phyloP scores from a whole-genome alignment of 2,888 invertebrate genomes.

The Rhorus exstirpatorius region DNA sequence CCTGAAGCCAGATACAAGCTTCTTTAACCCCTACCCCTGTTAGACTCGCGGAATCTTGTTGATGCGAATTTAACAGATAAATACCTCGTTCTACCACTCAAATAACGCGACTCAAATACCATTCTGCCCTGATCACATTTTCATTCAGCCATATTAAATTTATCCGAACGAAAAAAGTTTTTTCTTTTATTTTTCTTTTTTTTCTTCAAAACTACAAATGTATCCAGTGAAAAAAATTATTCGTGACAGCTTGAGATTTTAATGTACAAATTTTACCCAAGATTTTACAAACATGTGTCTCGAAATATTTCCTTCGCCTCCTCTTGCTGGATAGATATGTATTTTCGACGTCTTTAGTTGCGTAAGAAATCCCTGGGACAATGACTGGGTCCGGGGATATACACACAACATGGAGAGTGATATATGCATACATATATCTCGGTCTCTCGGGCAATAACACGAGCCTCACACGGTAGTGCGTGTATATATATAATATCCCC shows the following conservation, averaged over 20 bases:
- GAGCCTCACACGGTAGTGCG: constrained; percentile 39
- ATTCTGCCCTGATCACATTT: no score
- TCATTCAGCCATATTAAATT: no score
- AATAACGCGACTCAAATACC: no score
- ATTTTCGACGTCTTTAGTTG: constrained; percentile 31
- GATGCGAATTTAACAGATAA: constrained; percentile 21
- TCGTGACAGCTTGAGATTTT: no score
- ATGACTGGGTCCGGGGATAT: constrained; percentile 24
- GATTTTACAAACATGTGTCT: no score
- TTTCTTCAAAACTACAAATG: no score
- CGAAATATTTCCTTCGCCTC: no score
- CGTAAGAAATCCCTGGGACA: constrained; percentile 38
- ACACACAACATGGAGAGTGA: neutral
- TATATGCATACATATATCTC: no score
- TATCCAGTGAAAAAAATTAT: no score
- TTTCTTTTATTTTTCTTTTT: neutral
- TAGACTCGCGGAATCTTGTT: constrained; percentile 10
- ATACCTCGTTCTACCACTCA: neutral
- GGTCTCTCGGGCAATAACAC: constrained; percentile 38
- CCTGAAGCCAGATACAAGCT: constrained; percentile 60
- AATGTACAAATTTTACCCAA: no score
- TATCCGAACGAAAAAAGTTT: neutral
- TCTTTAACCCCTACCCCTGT: constrained; percentile 36
- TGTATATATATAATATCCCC: constrained; percentile 64
- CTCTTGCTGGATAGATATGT: no score